Base-by-base conservation (phyloP, 2,888 invertebrate species). In the Caenorhabditis japonica region DNA sequence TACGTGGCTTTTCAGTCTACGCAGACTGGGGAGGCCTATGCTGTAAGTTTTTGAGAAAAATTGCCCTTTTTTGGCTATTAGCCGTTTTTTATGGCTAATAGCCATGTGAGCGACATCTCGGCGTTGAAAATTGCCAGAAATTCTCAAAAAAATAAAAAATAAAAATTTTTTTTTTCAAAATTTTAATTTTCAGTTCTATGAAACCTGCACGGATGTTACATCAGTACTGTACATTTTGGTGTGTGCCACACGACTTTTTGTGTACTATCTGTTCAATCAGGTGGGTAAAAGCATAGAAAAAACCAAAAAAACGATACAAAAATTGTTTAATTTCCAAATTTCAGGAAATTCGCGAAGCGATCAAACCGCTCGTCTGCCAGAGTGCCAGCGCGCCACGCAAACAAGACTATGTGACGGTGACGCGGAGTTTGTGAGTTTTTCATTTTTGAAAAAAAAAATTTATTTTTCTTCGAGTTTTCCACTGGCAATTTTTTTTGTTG, bases 151-250 rank as follows among this genome's bases (percentile, higher is more conserved):
- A n/a, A n/a, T 15, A 44, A 8, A n/a, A 15, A 13, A 39, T 27
- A 30, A 30, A 30, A 17, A 23, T 30, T 33, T 43, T 33, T 2
- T 30, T 41, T 25, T 13, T 21, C 17, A 56, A 19, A 44, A 41
- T 23, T 36, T 25, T 23, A 15, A 13, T 12, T 70, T 77, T 64
- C 70, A 85, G 85, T 69, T 84, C 30, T 85, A 85, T 56, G 85
- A 85, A 73, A 77, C 75, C 5, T 74, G 82, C 33, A 84, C 85
- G 4, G 85, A 86, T 47, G 74, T 84, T 21, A 79, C 83, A 17
- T 84, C 84, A 2, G 83, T 86, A 8, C 56, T 86, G 34, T 86
- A 85, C 73, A 78, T 86, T n/a, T 64, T 84, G 19, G 82, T 81
- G 7, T 85, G 85, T 41, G 86, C 86, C 17, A 83, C 83, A 0